Evolutionary conservation across 2,888 invertebrate species (phyloP).

Genomic region (Perdita meconis): DNA sequence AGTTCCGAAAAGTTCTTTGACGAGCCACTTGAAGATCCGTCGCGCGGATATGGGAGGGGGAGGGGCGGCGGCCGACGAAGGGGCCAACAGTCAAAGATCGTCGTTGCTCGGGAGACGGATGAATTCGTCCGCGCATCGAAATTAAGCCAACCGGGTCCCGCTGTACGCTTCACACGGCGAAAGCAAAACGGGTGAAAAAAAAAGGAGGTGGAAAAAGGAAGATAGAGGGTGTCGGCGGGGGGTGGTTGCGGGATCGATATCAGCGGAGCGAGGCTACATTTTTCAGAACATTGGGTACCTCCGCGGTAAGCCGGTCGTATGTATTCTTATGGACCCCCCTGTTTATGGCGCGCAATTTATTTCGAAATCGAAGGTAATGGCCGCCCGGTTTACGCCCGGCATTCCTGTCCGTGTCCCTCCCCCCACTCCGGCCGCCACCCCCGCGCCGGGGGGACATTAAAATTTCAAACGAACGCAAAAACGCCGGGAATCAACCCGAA

Average conservation of each 20-base stretch:
- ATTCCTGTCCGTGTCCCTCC: conserved; percentile 60
- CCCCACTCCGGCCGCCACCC: conserved; percentile 34
- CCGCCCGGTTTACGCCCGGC: conserved; percentile 79
- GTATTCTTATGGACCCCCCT: conserved; percentile 83
- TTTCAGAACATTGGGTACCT: conserved; percentile 77
- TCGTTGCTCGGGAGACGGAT: conserved; percentile 40
- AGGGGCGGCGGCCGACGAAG: conserved; percentile 25
- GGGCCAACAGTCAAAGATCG: conserved; percentile 60
- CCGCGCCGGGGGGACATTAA: conserved; percentile 76
- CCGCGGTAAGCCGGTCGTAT: conserved; percentile 81
- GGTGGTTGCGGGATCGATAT: conserved; percentile 71
- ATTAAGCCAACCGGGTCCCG: conserved; percentile 62
- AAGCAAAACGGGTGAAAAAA: conserved; percentile 17
- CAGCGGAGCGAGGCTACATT: conserved; percentile 73
- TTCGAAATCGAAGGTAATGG: conserved; percentile 84
- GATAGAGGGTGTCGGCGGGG: conserved; percentile 26
- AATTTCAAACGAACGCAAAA: conserved; percentile 81
- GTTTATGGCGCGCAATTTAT: conserved; percentile 84
- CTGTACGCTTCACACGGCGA: conserved; percentile 36
- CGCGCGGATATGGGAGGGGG: conserved; percentile 51
- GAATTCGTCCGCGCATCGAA: conserved; percentile 62
- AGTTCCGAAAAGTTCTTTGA: conserved; percentile 62
- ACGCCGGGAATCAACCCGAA: conserved; percentile 73
- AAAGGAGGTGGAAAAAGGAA: conserved; percentile 29
- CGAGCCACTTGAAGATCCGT: conserved; percentile 59